Evolutionary conservation across 2,113 vertebrate species (phyloP).

Genomic region (Acanthisitta chloris): DNA sequence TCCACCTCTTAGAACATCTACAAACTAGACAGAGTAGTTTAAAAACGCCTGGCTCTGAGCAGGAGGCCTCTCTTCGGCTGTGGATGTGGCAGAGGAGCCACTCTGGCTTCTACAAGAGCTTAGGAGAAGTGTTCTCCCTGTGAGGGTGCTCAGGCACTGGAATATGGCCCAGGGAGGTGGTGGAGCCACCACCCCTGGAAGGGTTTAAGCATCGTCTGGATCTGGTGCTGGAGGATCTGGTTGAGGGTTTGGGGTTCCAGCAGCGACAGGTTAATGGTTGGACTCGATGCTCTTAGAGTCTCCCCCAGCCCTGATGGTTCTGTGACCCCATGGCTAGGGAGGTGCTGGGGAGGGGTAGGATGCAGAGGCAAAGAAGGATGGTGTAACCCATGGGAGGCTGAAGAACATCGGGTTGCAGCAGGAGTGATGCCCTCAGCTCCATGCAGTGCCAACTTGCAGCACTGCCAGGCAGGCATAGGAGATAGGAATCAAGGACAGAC

Average conservation of each 20-base stretch:
- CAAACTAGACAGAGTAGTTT: background rate
- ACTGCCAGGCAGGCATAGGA: background rate
- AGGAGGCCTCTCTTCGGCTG: background rate
- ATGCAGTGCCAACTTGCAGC: background rate
- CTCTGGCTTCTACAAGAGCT: background rate
- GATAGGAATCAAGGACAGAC: background rate
- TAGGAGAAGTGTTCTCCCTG: too few species aligned
- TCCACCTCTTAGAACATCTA: background rate
- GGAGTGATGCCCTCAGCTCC: background rate
- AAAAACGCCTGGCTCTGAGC: background rate
- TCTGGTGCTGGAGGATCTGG: too few species aligned
- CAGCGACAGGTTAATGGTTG: too few species aligned
- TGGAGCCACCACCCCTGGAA: too few species aligned
- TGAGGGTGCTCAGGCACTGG: too few species aligned
- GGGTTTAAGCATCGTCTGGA: too few species aligned
- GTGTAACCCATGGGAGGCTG: background rate
- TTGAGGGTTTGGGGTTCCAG: too few species aligned
- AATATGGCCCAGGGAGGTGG: too few species aligned
- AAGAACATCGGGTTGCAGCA: rapidly evolving
- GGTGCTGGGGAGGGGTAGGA: background rate
- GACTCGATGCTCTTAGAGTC: too few species aligned
- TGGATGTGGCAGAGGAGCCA: background rate
- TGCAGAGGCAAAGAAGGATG: background rate
- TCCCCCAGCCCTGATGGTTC: too few species aligned
- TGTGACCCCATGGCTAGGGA: too few species aligned